phyloP scores from a whole-genome alignment of 92 coral and sea anemone species.

The Parazoanthus darwini region DNA sequence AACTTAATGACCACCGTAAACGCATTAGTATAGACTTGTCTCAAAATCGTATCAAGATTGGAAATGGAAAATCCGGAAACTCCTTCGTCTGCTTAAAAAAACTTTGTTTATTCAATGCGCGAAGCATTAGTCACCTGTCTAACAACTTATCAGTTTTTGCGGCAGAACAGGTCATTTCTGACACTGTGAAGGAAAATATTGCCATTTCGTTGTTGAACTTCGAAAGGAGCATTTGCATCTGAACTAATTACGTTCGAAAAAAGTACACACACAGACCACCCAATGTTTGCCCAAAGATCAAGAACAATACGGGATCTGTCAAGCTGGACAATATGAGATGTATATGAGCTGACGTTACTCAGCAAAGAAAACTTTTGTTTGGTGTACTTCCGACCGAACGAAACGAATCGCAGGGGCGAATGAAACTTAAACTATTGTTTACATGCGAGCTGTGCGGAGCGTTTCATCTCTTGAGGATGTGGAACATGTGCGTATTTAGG shows the following conservation, averaged over 20 bases:
- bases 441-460: slow-evolving; percentile 10
- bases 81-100: not conserved
- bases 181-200: slow-evolving; percentile 20
- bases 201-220: slow-evolving; percentile 31
- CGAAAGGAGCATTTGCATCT: slow-evolving; percentile 54
- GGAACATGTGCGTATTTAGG: not conserved
- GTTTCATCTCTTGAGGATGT: slow-evolving; percentile 1
- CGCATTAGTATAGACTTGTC: not conserved
- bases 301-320: slow-evolving; percentile 57
- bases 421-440: slow-evolving; percentile 22
- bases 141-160: not conserved
- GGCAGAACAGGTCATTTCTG: not conserved
- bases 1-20: slow-evolving; percentile 9
- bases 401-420: slow-evolving; percentile 8
- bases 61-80: slow-evolving; percentile 11
- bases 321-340: slow-evolving; percentile 56
- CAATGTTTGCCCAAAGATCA: slow-evolving; percentile 51
- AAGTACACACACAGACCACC: slow-evolving; percentile 48
- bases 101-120: not conserved
- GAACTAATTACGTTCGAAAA: slow-evolving; percentile 43
- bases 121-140: not conserved
- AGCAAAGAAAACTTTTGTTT: slow-evolving; percentile 46
- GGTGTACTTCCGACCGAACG: slow-evolving; percentile 11
- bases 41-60: slow-evolving; percentile 10
- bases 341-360: slow-evolving; percentile 58